phyloP scores from a whole-genome alignment of 2,888 invertebrate species.

The Heliconius ismenius region DNA sequence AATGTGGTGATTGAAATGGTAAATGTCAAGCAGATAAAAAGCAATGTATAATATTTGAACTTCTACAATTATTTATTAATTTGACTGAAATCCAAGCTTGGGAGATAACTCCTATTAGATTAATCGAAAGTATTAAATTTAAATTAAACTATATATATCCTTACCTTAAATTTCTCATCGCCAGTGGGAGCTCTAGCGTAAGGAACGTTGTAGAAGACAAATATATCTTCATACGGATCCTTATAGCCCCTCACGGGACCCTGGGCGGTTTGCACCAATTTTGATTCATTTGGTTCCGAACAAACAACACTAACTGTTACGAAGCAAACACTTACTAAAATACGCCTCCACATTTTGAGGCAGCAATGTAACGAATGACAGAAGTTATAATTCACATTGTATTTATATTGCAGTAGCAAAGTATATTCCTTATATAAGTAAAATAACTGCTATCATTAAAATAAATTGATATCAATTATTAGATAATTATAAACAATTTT shows the following conservation, averaged over 20 bases:
- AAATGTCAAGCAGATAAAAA: not conserved
- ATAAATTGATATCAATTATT: not conserved
- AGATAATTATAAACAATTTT: not conserved
- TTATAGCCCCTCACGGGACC: slow-evolving; percentile 56
- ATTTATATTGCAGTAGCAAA: not conserved
- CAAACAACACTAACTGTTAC: not conserved
- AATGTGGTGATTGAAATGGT: not conserved
- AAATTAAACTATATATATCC: not conserved
- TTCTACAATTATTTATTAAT: not conserved
- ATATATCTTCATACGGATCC: slow-evolving; percentile 49
- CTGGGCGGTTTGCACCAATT: slow-evolving; percentile 48
- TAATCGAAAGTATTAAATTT: not conserved
- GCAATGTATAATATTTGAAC: not conserved
- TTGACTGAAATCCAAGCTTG: too few relatives aligned
- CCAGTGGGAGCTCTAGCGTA: slow-evolving; percentile 63
- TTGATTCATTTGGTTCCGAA: slow-evolving; percentile 28
- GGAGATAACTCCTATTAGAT: not conserved
- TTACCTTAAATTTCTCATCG: slow-evolving; percentile 55
- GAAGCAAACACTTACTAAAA: not conserved
- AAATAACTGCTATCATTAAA: not conserved
- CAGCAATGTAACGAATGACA: slow-evolving; percentile 5
- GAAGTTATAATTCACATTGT: not conserved
- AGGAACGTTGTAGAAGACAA: slow-evolving; percentile 57
- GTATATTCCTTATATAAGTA: not conserved
- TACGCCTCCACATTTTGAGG: slow-evolving; percentile 4